phyloP scores from a whole-genome alignment of 2,797 vertebrate species.

The Notolepis coatsorum region DNA sequence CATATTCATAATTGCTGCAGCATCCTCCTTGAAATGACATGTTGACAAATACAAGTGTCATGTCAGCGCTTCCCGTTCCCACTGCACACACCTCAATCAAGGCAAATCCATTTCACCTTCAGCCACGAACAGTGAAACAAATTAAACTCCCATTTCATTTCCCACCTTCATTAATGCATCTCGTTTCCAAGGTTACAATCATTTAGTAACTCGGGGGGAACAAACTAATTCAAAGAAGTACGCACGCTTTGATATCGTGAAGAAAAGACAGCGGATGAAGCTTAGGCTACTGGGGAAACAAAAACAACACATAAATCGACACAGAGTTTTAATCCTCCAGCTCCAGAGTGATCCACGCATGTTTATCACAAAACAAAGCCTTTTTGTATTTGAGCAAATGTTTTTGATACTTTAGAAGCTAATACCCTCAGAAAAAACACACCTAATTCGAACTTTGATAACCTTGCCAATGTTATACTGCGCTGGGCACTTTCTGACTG shows the following conservation, averaged over 20 bases:
- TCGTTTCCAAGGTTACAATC: slow-evolving; percentile 82
- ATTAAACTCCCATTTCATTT: slow-evolving; percentile 83
- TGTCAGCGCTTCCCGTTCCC: slow-evolving; percentile 79
- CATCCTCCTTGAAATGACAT: slow-evolving; percentile 82
- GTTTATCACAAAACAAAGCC: slow-evolving; percentile 70
- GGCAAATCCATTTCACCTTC: slow-evolving; percentile 81
- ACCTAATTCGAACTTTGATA: slow-evolving; percentile 49
- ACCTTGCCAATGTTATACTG: slow-evolving; percentile 23
- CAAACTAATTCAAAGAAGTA: slow-evolving; percentile 76
- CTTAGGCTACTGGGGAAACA: slow-evolving; percentile 53
- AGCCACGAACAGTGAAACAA: slow-evolving; percentile 76
- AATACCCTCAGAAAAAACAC: slow-evolving; percentile 45
- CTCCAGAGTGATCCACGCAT: slow-evolving; percentile 58
- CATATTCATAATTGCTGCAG: slow-evolving; percentile 80
- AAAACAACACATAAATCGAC: slow-evolving; percentile 59
- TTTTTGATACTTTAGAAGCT: slow-evolving; percentile 66
- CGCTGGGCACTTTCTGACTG: slow-evolving; percentile 29
- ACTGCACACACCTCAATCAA: slow-evolving; percentile 82
- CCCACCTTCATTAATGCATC: slow-evolving; percentile 81
- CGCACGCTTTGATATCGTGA: slow-evolving; percentile 66
- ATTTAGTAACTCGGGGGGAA: slow-evolving; percentile 76
- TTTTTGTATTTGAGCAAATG: slow-evolving; percentile 56
- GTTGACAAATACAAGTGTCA: slow-evolving; percentile 85
- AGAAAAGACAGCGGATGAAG: slow-evolving; percentile 59
- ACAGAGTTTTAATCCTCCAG: slow-evolving; percentile 64